Conservation (phyloP, 2,888 invertebrate species). For the Athrips mouffetella region DNA sequence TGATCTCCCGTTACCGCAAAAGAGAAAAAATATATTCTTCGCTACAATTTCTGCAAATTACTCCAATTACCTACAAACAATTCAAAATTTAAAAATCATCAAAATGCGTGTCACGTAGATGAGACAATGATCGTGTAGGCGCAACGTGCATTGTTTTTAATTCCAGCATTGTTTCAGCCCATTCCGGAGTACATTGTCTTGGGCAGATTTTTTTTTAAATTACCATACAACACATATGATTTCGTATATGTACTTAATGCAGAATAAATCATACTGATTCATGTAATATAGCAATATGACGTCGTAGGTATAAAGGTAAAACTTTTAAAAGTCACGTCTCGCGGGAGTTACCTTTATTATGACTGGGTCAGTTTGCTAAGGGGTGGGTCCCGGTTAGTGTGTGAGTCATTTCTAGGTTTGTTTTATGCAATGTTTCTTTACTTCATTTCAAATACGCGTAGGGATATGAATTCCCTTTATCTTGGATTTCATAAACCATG, state of each 20-base stretch:
- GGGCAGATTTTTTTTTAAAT: neutral
- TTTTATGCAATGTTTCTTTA: too few relatives aligned
- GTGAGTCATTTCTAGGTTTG: neutral
- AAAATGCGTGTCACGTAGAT: neutral
- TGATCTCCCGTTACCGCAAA: neutral
- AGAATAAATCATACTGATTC: neutral
- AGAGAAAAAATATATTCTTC: neutral
- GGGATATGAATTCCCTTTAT: too few relatives aligned
- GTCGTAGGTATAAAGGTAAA: neutral
- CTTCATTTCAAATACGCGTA: too few relatives aligned
- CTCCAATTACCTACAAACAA: neutral
- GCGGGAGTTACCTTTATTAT: neutral
- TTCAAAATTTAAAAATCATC: neutral
- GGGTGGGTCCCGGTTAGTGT: neutral
- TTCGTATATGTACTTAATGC: too few relatives aligned
- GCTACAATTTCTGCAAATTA: neutral
- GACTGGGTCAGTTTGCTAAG: neutral
- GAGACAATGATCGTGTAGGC: conserved; percentile 5
- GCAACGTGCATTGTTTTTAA: neutral
- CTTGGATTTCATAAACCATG: too few relatives aligned
- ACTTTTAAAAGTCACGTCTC: neutral
- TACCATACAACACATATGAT: too few relatives aligned
- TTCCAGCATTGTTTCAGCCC: neutral
- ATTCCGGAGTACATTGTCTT: neutral
- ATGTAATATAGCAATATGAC: neutral